Base-by-base conservation (phyloP, 2,113 vertebrate species). In the Columbina picui region DNA sequence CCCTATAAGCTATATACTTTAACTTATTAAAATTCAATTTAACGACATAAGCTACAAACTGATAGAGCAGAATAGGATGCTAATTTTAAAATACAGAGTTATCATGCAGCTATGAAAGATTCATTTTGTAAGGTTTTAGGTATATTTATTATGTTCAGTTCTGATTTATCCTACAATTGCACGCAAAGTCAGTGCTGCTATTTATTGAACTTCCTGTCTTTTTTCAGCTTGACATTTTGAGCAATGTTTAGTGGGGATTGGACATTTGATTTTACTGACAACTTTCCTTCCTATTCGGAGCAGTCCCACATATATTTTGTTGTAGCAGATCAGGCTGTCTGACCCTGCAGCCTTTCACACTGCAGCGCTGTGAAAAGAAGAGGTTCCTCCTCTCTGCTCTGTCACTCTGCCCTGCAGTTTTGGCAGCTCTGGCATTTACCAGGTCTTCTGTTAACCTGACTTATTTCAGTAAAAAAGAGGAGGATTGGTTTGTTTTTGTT, bases 1-100 rank as follows among this genome's bases (percentile, higher is more conserved):
- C 56, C 45, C 63, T 50, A 7, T 60, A 89, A 91, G 64, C 55
- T 92, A 32, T 34, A 26, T 82, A 85, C 16, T 76, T 81, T 86
- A 95, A 93, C 87, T 91, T 92, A 93, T 26, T 82, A 60, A 45
- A 88, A 80, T 53, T 22, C 68, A 77, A 56, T 52, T 60, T 87
- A 88, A 65, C 60, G 50, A 59, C 17, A 8, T 64, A 78, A 87
- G 50, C 55, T 95, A 85, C 36, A 81, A 69, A 81, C 49, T 9
- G 34, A 41, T 93, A 70, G 1, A 80, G 82, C 32, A 78, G 39
- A 84, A 79, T 76, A 94, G 30, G 69, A 95, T 34, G 39, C 25
- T 75, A 30, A 71, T 94, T 87, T 89, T 64, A 91, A 84, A 69
- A 69, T 67, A 57, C 2, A 32, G 32, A 70, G 25, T 71, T 89